A percentile compares a stretch with the other conserved stretches of the same genome.
Evolutionary conservation across 2,797 vertebrate genomes (phyloP).

Genomic region (Spea hammondii): DNA sequence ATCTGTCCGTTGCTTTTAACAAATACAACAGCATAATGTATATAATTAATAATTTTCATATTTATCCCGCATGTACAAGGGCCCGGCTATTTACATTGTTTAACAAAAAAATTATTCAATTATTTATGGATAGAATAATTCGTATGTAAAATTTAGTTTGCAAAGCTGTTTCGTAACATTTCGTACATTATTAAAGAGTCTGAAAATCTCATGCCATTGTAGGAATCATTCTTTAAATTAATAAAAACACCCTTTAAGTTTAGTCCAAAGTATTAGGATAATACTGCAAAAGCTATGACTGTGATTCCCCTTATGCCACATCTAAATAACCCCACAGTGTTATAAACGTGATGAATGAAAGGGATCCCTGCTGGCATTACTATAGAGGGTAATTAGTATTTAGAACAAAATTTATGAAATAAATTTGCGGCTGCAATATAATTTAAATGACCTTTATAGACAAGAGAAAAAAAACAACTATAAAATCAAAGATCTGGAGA

Average conservation of each 20-base stretch:
- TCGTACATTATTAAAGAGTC: slow-evolving; percentile 99
- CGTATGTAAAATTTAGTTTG: slow-evolving; percentile 99
- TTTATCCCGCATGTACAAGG: slow-evolving; percentile 98
- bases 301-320: slow-evolving; percentile 51
- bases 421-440: slow-evolving; percentile 73
- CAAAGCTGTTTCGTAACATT: slow-evolving; percentile 99
- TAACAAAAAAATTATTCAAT: slow-evolving; percentile 86
- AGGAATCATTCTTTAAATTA: slow-evolving; percentile 78
- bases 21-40: slow-evolving; percentile 93
- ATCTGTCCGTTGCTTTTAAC: slow-evolving; percentile 95
- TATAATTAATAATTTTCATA: slow-evolving; percentile 97
- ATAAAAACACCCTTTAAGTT: slow-evolving; percentile 68
- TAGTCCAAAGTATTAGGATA: slow-evolving; percentile 60
- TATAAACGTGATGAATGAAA: slow-evolving; percentile 75
- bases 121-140: slow-evolving; percentile 99
- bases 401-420: slow-evolving; percentile 76
- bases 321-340: slow-evolving; percentile 62
- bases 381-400: slow-evolving; percentile 75
- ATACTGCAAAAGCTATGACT: slow-evolving; percentile 16
- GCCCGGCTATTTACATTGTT: slow-evolving; percentile 87
- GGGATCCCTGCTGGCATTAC: slow-evolving; percentile 71
- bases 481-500: slow-evolving; percentile 75
- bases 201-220: slow-evolving; percentile 82
- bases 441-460: slow-evolving; percentile 75
- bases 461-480: slow-evolving; percentile 60